A percentile compares a stretch with the other conserved stretches of the same genome.
phyloP scores from a whole-genome alignment of 1,140 invertebrate genomes.

The Lutraria rhynchaena region DNA sequence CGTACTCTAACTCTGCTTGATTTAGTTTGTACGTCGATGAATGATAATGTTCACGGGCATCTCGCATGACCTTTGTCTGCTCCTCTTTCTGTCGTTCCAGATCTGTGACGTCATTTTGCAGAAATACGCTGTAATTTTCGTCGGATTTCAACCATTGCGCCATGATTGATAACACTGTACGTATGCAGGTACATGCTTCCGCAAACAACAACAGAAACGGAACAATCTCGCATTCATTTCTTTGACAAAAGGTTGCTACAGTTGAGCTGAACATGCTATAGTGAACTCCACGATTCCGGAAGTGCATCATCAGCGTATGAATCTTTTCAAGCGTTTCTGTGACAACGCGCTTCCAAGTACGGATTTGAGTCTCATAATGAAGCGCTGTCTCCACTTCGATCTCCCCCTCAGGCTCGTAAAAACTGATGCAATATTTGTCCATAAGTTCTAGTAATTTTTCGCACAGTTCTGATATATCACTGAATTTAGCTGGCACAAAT shows the following conservation, averaged over 20 bases:
- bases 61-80: conserved; percentile 61
- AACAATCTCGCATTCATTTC: conserved; percentile 64
- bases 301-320: conserved; percentile 34
- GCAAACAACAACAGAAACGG: conserved; percentile 73
- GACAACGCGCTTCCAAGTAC: conserved; percentile 58
- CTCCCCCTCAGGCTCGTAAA: conserved; percentile 66
- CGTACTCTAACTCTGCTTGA: conserved; percentile 61
- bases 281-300: conserved; percentile 46
- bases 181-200: conserved; percentile 70
- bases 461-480: conserved; percentile 48
- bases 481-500: conserved; percentile 62
- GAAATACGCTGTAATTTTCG: conserved; percentile 69
- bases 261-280: conserved; percentile 56
- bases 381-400: conserved; percentile 67
- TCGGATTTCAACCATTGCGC: conserved; percentile 71
- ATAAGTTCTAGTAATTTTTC: conserved; percentile 59
- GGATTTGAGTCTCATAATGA: conserved; percentile 69
- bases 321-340: conserved; percentile 56
- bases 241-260: conserved; percentile 61
- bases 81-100: conserved; percentile 68
- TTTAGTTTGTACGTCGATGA: conserved; percentile 63
- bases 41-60: conserved; percentile 65
- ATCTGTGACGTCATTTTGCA: conserved; percentile 71
- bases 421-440: conserved; percentile 73
- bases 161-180: conserved; percentile 64